phyloP scores from a whole-genome alignment of 1,140 invertebrate species.

The Augochlora pura region DNA sequence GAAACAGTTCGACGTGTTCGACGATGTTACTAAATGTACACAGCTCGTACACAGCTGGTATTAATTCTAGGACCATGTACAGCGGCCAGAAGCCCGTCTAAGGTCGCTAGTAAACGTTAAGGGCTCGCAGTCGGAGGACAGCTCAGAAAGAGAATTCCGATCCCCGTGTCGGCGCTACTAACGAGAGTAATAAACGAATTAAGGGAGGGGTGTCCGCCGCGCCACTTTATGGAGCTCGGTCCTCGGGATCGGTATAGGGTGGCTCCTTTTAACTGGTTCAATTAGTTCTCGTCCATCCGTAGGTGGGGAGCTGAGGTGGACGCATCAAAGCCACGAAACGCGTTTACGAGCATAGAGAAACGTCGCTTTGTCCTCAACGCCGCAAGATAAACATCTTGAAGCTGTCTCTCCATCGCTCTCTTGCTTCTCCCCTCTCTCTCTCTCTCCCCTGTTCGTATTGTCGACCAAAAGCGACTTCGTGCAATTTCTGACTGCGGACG shows the following conservation, averaged over 20 bases:
- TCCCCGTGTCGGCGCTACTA: slow-evolving; percentile 49
- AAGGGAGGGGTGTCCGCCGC: slow-evolving; percentile 52
- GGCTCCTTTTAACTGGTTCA: slow-evolving; percentile 66
- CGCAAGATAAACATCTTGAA: slow-evolving; percentile 75
- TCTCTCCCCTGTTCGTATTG: background rate
- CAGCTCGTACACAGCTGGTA: too few relatives aligned
- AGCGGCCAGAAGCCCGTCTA: too few relatives aligned
- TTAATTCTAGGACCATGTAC: too few relatives aligned
- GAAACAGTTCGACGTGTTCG: too few relatives aligned
- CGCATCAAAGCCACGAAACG: slow-evolving; percentile 31
- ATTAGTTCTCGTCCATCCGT: slow-evolving; percentile 57
- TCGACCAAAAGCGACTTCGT: slow-evolving; percentile 53
- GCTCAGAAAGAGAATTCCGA: slow-evolving; percentile 20
- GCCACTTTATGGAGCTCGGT: slow-evolving; percentile 50
- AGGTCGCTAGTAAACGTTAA: too few relatives aligned
- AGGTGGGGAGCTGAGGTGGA: slow-evolving; percentile 57
- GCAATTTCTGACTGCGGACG: slow-evolving; percentile 59
- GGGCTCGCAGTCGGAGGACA: too few relatives aligned
- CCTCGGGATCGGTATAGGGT: slow-evolving; percentile 42
- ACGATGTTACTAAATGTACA: too few relatives aligned
- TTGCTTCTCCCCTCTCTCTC: background rate
- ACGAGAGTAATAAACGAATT: slow-evolving; percentile 69
- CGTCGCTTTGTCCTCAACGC: slow-evolving; percentile 49
- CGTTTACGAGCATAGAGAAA: slow-evolving; percentile 39
- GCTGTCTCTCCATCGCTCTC: background rate